Evolutionary conservation across 2,797 vertebrate species (phyloP).

Genomic region (Xenopus petersii): DNA sequence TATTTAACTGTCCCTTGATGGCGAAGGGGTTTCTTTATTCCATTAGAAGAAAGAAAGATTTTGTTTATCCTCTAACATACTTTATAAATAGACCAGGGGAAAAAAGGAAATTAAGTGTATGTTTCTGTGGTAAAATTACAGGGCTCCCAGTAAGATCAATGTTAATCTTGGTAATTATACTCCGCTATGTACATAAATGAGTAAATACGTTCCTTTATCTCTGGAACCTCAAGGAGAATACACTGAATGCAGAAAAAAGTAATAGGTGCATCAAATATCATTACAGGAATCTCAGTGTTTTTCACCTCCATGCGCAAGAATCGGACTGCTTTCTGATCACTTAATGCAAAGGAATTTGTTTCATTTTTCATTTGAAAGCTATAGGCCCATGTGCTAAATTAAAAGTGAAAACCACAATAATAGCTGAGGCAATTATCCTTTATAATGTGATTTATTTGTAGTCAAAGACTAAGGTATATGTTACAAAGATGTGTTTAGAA

Average conservation of each 20-base stretch:
- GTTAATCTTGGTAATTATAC: slow-evolving; percentile 72
- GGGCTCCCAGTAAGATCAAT: slow-evolving; percentile 68
- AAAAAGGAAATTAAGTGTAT: slow-evolving; percentile 68
- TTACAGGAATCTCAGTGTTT: slow-evolving; percentile 25
- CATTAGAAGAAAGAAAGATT: slow-evolving; percentile 80
- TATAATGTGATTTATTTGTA: too few relatives aligned
- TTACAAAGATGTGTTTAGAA: too few relatives aligned
- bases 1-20: slow-evolving; percentile 80
- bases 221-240: slow-evolving; percentile 61
- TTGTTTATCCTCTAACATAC: slow-evolving; percentile 73
- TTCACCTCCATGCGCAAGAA: slow-evolving; percentile 80
- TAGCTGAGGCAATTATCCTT: too few relatives aligned
- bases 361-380: slow-evolving; percentile 9
- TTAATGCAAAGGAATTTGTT: slow-evolving; percentile 22
- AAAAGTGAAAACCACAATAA: neutral
- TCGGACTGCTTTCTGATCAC: slow-evolving; percentile 53
- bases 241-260: slow-evolving; percentile 58
- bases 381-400: neutral
- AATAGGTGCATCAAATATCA: slow-evolving; percentile 25
- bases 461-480: too few relatives aligned
- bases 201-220: slow-evolving; percentile 62
- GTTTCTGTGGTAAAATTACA: slow-evolving; percentile 65
- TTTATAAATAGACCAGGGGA: slow-evolving; percentile 73
- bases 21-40: slow-evolving; percentile 73
- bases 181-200: slow-evolving; percentile 72